Evolutionary conservation across 2,888 invertebrate species (phyloP), one percentile per base, ranked within the genome.

Genomic region (Cantharis nigra): DNA sequence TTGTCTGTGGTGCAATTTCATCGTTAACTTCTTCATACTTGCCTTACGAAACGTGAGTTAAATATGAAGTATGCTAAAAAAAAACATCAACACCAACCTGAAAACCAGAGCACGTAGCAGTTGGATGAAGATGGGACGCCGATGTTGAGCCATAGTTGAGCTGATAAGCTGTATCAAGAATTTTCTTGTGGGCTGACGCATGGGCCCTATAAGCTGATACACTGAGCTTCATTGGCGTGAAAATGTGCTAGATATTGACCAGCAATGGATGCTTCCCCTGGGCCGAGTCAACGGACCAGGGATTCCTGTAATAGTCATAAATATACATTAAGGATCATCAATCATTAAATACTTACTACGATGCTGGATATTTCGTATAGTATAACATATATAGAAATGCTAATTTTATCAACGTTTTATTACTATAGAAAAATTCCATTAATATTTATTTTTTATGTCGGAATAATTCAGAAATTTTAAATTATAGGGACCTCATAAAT

Each of bases 201-300:
- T 96, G 96, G 87, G 96, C 96, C 88, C 96, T 92, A 89, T 95
- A 96, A 86, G 96, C 96, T 86, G 95, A 95, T 86, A 96, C 96
- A 89, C 95, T 95, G 87, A 96, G 91, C 92, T 96, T 96, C 96
- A 96, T 96, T 79, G 80, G 80, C 74, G 73, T 77, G 63, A 76
- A 72, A 74, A 76, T 64, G 63, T 67, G 72, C 72, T 70, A 73
- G 71, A 63, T 72, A 69, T 77, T 69, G 78, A 78, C 75, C 78
- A 79, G 78, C 78, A 78, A 70, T 77, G 74, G 78, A 77, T 79
- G 62, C 72, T 65, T 72, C 30, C 79, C 80, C 80, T 78, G 80
- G 80, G 75, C 80, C 79, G 78, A 49, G 70, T 33, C n/a, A 72
- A 72, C 78, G 80, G 81, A 75, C 80, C 80, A 77, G 81, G 79